Percentiles rank a stretch among this genome's conserved stretches.
Conservation (phyloP, 1,140 invertebrate genomes). For the Neodiprion pinetum region DNA sequence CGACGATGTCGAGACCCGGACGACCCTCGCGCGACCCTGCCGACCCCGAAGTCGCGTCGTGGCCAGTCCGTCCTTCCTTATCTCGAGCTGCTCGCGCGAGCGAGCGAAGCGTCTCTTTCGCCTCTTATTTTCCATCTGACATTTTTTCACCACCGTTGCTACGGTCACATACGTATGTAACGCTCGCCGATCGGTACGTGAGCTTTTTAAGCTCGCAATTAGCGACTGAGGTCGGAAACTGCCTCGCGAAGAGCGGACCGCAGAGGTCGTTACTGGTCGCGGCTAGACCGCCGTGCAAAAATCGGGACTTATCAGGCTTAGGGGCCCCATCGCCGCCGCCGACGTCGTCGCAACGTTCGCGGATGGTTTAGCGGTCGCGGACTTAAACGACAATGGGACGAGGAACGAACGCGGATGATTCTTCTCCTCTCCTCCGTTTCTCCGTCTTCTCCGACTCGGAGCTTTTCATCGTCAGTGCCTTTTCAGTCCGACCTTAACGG, state of each 20-base stretch:
- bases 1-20: slow-evolving; percentile 6
- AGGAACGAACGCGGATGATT: slow-evolving; percentile 11
- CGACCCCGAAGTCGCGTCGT: neutral
- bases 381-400: slow-evolving; percentile 38
- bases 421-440: neutral
- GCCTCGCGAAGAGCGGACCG: slow-evolving; percentile 10
- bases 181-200: neutral
- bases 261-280: slow-evolving; percentile 21
- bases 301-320: slow-evolving; percentile 40
- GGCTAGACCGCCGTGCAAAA: slow-evolving; percentile 28
- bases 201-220: neutral
- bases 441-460: neutral
- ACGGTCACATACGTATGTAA: neutral
- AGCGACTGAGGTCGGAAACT: neutral
- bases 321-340: slow-evolving; percentile 30
- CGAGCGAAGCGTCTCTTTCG: neutral
- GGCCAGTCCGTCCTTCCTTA: neutral
- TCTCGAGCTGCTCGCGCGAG: neutral
- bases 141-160: neutral
- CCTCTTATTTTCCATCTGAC: too few species aligned
- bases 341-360: slow-evolving; percentile 21
- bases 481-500: slow-evolving; percentile 12
- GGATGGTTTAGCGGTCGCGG: slow-evolving; percentile 43
- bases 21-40: neutral
- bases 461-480: slow-evolving; percentile 19